These are phyloP conservation scores for Conopomorpha cramerella DNA, from an alignment of 1,140 invertebrate species.

Conservation along the genomic window DNA sequence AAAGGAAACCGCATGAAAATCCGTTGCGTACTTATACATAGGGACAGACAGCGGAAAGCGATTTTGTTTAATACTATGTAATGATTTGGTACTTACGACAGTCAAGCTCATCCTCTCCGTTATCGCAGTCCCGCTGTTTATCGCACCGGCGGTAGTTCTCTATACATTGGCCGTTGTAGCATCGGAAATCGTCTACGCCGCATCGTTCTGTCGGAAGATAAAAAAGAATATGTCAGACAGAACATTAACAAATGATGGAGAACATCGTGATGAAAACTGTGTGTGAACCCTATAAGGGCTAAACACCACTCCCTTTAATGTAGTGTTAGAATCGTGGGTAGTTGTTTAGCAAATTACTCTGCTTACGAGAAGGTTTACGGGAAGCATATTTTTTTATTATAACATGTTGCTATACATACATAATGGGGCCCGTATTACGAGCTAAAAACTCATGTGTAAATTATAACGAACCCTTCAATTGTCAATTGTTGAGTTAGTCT, in stretches of 20 bases:
- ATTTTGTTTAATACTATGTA: not conserved
- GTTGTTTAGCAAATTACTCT: too few species aligned
- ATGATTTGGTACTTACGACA: slow-evolving; percentile 46
- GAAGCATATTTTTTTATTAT: not conserved
- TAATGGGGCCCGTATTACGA: too few species aligned
- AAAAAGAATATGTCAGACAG: not conserved
- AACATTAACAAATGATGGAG: not conserved
- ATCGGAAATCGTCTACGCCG: slow-evolving; percentile 64
- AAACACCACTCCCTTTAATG: too few species aligned
- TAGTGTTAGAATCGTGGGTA: too few species aligned
- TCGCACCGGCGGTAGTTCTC: slow-evolving; percentile 66
- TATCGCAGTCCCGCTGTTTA: slow-evolving; percentile 68
- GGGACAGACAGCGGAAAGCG: not conserved
- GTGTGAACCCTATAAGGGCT: not conserved
- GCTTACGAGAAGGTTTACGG: too few species aligned
- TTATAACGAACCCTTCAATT: too few species aligned
- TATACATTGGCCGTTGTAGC: slow-evolving; percentile 72
- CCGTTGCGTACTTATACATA: not conserved
- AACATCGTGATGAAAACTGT: not conserved
- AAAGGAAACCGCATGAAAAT: not conserved
- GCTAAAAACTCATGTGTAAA: too few species aligned
- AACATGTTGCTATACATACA: too few species aligned
- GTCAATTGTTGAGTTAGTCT: too few species aligned
- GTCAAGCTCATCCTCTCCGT: slow-evolving; percentile 73
- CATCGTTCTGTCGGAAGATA: slow-evolving; percentile 63